phyloP scores from a whole-genome alignment of 2,888 invertebrate species.

The Agriopis marginaria region DNA sequence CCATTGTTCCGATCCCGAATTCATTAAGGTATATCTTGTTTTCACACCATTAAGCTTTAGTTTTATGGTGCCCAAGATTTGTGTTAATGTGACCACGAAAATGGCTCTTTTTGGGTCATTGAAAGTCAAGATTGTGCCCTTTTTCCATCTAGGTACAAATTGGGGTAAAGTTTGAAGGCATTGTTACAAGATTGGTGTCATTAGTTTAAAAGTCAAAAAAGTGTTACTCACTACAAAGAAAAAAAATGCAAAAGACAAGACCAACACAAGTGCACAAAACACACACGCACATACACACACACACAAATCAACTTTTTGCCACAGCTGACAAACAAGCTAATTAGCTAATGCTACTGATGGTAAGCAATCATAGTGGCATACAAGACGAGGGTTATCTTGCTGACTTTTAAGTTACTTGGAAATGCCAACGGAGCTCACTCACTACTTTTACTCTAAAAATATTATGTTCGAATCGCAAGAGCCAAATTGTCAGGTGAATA shows the following conservation, averaged over 20 bases:
- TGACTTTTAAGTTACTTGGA: no score
- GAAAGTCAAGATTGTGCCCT: slow-evolving; percentile 28
- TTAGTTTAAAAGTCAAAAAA: neutral
- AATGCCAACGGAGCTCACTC: no score
- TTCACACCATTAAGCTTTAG: slow-evolving; percentile 40
- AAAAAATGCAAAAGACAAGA: neutral
- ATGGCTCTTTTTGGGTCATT: slow-evolving; percentile 29
- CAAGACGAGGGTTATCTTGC: no score
- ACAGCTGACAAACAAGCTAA: no score
- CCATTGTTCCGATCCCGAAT: slow-evolving; percentile 23
- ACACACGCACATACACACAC: neutral
- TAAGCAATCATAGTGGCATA: no score
- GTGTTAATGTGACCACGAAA: slow-evolving; percentile 37
- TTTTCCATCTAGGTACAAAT: slow-evolving; percentile 27
- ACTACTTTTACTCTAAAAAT: no score
- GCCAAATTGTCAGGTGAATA: no score
- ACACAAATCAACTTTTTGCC: no score
- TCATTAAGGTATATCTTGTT: slow-evolving; percentile 40
- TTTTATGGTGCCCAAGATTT: slow-evolving; percentile 35
- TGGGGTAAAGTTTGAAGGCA: neutral
- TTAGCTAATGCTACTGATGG: no score
- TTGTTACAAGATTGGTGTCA: neutral
- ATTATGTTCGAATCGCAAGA: no score
- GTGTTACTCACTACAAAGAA: neutral
- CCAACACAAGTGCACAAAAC: neutral